Evolutionary conservation across 2,797 vertebrate species (phyloP).

Genomic region (Sebastes matsubarae): DNA sequence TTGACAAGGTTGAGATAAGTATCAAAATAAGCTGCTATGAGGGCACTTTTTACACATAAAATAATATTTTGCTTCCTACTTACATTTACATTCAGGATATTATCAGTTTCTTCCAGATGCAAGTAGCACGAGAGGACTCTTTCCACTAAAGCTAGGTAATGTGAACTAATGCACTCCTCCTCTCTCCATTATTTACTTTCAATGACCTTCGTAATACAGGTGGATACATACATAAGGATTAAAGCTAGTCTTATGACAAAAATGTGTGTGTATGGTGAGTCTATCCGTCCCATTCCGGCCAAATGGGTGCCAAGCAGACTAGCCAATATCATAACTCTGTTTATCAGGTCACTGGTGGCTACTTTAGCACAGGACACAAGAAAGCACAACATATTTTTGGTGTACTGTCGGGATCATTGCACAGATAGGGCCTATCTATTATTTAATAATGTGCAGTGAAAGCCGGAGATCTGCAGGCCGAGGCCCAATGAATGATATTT

Average conservation of each 20-base stretch:
- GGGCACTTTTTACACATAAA: neutral
- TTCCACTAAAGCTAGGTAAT: neutral
- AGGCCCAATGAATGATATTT: neutral
- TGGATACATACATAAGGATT: neutral
- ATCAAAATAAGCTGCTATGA: neutral
- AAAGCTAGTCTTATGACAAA: neutral
- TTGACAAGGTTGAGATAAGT: neutral
- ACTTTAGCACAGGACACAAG: neutral
- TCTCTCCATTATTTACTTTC: slow-evolving; percentile 15
- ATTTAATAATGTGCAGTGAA: neutral
- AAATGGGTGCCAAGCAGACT: slow-evolving; percentile 11
- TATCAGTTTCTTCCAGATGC: neutral
- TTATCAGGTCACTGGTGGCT: neutral
- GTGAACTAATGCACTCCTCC: slow-evolving; percentile 11
- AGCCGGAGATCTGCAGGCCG: neutral
- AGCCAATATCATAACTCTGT: slow-evolving; percentile 9
- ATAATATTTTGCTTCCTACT: neutral
- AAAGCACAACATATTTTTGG: neutral
- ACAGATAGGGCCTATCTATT: neutral
- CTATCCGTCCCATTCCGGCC: neutral
- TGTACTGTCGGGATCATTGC: neutral
- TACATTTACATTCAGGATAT: neutral
- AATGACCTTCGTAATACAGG: slow-evolving; percentile 1
- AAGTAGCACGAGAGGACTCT: neutral
- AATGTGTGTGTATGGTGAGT: neutral